Conservation (phyloP, 2,113 vertebrate species). For the Trachemys scripta region DNA sequence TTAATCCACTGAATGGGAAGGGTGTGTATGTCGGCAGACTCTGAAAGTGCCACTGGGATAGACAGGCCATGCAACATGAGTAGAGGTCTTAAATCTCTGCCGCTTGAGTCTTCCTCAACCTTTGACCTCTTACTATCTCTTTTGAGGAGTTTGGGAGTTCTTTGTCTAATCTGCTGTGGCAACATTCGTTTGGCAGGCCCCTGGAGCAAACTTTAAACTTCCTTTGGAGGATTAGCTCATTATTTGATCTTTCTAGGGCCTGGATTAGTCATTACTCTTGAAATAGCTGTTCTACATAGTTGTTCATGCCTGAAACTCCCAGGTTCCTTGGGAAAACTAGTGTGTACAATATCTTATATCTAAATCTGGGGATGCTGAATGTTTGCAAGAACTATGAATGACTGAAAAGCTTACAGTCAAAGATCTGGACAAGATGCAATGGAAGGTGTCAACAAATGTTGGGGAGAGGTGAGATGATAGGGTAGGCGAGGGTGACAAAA, state of each 20-base stretch:
- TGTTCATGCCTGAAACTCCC: constrained; percentile 32
- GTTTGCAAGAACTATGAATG: not conserved
- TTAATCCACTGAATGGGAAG: constrained; percentile 1
- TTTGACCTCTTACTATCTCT: constrained; percentile 65
- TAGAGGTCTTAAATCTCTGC: constrained; percentile 52
- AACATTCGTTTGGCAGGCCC: constrained; percentile 50
- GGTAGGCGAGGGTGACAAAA: not conserved
- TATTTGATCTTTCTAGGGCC: constrained; percentile 58
- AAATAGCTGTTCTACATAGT: constrained; percentile 51
- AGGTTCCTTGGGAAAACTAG: not conserved
- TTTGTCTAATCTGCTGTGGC: constrained; percentile 67
- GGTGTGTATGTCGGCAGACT: constrained; percentile 20
- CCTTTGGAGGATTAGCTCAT: constrained; percentile 48
- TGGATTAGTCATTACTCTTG: constrained; percentile 66
- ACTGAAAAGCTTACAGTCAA: not conserved
- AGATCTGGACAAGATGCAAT: not conserved
- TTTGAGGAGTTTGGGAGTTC: constrained; percentile 49
- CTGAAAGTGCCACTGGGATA: constrained; percentile 34
- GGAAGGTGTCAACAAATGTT: not conserved
- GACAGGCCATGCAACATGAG: constrained; percentile 39
- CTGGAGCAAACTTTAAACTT: constrained; percentile 60
- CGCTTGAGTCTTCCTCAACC: constrained; percentile 60
- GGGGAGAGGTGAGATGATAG: not conserved
- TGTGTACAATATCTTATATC: not conserved
- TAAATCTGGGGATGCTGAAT: not conserved